phyloP scores from a whole-genome alignment of 2,888 invertebrate species.

The Dryococelus australis region DNA sequence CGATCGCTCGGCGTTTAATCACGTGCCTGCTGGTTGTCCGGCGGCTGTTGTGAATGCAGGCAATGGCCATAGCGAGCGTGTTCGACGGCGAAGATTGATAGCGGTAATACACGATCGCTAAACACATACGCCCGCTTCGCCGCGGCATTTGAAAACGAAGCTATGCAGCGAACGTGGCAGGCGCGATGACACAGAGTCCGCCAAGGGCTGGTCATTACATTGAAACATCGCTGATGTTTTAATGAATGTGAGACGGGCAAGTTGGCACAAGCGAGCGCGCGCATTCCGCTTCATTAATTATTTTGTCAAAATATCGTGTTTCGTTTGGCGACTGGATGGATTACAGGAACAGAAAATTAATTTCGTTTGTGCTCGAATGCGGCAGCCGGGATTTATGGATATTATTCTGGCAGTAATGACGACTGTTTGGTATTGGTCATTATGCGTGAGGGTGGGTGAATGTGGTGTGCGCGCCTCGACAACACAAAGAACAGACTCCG shows the following conservation, averaged over 20 bases:
- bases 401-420: background rate
- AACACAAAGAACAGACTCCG: too few relatives aligned
- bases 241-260: conserved; percentile 5
- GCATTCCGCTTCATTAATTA: conserved; percentile 17
- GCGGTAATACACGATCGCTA: background rate
- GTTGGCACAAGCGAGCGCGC: background rate
- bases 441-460: background rate
- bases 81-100: background rate
- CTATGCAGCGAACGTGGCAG: background rate
- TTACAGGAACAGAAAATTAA: conserved; percentile 7
- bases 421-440: background rate
- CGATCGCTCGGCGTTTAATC: background rate
- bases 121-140: background rate
- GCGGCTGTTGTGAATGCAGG: background rate
- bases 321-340: background rate
- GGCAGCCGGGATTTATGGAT: background rate
- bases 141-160: background rate
- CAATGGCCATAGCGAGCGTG: background rate
- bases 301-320: conserved; percentile 24
- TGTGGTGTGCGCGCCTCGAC: too few relatives aligned
- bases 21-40: background rate
- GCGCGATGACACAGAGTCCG: background rate
- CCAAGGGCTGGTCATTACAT: conserved; percentile 12
- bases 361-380: background rate
- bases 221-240: conserved; percentile 23